phyloP scores from a whole-genome alignment of 2,888 invertebrate genomes.

The Xestobium rufovillosum region DNA sequence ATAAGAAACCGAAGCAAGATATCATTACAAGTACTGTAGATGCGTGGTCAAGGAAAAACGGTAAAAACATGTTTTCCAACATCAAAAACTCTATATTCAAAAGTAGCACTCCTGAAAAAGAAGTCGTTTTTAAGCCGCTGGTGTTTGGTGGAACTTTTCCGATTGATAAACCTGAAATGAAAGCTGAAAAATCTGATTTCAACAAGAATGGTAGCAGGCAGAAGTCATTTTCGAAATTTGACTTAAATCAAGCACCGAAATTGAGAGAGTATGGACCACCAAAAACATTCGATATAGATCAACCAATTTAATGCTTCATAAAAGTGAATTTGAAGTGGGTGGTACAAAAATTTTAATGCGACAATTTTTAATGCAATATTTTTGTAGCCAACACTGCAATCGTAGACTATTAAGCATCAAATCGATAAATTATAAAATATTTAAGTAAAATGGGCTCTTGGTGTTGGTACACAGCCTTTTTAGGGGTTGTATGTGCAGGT shows the following conservation, averaged over 20 bases:
- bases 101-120: slow-evolving; percentile 30
- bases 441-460: too few species aligned
- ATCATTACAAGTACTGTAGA: slow-evolving; percentile 58
- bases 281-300: slow-evolving; percentile 52
- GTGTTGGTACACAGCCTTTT: too few species aligned
- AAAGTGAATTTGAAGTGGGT: too few species aligned
- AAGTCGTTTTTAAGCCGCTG: slow-evolving; percentile 53
- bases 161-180: slow-evolving; percentile 60
- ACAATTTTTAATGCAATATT: too few species aligned
- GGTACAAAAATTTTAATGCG: too few species aligned
- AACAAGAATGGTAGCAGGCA: not conserved
- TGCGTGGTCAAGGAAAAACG: slow-evolving; percentile 48
- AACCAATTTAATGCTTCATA: slow-evolving; percentile 42
- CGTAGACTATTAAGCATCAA: too few species aligned
- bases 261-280: slow-evolving; percentile 44
- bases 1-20: slow-evolving; percentile 41
- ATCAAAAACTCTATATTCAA: slow-evolving; percentile 38
- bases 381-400: too few species aligned
- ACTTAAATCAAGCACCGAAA: slow-evolving; percentile 26
- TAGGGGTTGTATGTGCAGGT: too few species aligned
- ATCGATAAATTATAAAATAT: too few species aligned
- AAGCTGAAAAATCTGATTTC: slow-evolving; percentile 11
- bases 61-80: slow-evolving; percentile 36
- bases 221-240: slow-evolving; percentile 17
- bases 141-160: slow-evolving; percentile 83